These are phyloP conservation scores for Drosophila punjabiensis DNA, from an alignment of 1,140 invertebrate genomes.

Conservation along the genomic window DNA sequence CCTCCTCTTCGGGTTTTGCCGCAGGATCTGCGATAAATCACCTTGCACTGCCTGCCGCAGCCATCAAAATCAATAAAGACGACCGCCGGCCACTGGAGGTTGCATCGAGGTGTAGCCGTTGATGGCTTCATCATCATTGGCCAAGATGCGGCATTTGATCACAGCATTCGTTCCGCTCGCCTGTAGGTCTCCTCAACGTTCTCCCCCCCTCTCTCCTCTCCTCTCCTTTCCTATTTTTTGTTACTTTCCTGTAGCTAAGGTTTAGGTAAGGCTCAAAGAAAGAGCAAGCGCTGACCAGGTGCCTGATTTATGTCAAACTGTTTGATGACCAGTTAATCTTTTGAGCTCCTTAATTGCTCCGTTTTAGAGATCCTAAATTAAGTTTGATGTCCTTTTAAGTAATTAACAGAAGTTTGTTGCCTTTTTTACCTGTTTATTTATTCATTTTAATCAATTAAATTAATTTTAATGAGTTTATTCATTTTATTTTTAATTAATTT, in stretches of 20 bases:
- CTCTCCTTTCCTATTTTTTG: background rate
- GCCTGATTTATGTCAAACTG: constrained; percentile 59
- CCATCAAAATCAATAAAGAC: constrained; percentile 74
- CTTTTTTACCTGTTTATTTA: background rate
- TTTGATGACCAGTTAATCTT: constrained; percentile 39
- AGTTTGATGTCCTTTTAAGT: constrained; percentile 21
- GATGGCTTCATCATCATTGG: constrained; percentile 75
- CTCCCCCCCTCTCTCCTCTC: constrained; percentile 12
- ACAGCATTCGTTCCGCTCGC: constrained; percentile 70
- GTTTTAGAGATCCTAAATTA: background rate
- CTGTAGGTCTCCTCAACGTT: constrained; percentile 57
- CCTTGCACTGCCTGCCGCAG: constrained; percentile 58
- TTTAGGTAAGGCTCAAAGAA: constrained; percentile 8
- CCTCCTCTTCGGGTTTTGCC: constrained; percentile 47
- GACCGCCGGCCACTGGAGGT: constrained; percentile 39
- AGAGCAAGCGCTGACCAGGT: constrained; percentile 37
- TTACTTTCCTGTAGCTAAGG: constrained; percentile 16
- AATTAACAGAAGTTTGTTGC: background rate
- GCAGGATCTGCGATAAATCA: constrained; percentile 84
- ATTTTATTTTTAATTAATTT: background rate
- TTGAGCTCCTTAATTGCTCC: constrained; percentile 15
- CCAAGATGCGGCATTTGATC: constrained; percentile 63
- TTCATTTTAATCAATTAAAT: background rate
- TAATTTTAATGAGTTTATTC: background rate
- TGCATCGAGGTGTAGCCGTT: constrained; percentile 74